These are phyloP conservation scores for Mastomys natalensis DNA, from an alignment of 2,113 vertebrate species.

Conservation along the genomic window DNA sequence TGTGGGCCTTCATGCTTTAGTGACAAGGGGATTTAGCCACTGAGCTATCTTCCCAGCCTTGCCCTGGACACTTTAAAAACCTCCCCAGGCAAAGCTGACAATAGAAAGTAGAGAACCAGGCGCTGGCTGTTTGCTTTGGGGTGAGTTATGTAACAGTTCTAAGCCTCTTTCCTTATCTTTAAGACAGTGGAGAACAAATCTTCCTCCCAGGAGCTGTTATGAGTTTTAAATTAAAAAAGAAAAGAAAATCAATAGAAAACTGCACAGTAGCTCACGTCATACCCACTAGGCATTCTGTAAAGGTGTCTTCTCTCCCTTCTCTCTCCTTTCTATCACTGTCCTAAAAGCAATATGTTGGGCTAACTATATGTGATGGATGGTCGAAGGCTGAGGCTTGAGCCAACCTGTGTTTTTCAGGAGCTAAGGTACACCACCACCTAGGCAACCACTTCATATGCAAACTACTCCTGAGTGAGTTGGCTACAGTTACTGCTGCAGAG, in stretches of 20 bases:
- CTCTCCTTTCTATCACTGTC: neutral
- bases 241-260: slow-evolving; percentile 38
- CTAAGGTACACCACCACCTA: slow-evolving; percentile 3
- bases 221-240: slow-evolving; percentile 65
- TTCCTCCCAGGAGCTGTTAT: slow-evolving; percentile 29
- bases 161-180: slow-evolving; percentile 66
- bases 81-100: neutral
- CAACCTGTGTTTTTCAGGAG: slow-evolving; percentile 53
- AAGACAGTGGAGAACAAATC: slow-evolving; percentile 65
- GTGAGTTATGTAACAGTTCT: slow-evolving; percentile 70
- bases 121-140: slow-evolving; percentile 40
- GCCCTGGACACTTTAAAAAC: neutral
- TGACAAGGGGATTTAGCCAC: neutral
- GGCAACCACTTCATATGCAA: neutral
- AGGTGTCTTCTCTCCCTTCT: neutral
- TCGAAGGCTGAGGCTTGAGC: neutral
- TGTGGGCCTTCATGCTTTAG: neutral
- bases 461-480: slow-evolving; percentile 13
- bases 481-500: slow-evolving; percentile 7
- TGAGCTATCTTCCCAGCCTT: neutral
- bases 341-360: slow-evolving; percentile 26
- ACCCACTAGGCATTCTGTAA: slow-evolving; percentile 30
- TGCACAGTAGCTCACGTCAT: neutral
- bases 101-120: neutral
- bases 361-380: neutral